These are phyloP conservation scores for Neolamprologus toae DNA, from an alignment of 2,113 vertebrate species.

Conservation along the genomic window DNA sequence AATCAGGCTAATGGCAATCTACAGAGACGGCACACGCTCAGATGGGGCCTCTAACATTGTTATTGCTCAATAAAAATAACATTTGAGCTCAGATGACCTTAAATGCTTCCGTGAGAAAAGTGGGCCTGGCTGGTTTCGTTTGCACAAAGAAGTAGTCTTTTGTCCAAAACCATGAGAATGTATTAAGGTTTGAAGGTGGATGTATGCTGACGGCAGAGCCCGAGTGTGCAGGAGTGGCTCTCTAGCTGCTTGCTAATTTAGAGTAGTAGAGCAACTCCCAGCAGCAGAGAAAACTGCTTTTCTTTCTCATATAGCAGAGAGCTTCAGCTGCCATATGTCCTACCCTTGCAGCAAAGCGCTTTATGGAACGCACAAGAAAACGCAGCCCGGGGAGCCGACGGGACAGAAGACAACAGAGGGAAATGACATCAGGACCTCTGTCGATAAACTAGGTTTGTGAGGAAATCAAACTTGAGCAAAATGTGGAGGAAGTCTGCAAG, in stretches of 20 bases:
- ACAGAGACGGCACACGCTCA: slow-evolving; percentile 6
- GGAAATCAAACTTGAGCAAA: not conserved
- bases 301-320: slow-evolving; percentile 1
- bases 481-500: not conserved
- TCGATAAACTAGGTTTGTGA: not conserved
- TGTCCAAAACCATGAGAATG: not conserved
- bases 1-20: slow-evolving; percentile 44
- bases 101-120: not conserved
- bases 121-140: not conserved
- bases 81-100: slow-evolving; percentile 19
- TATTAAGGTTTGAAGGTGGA: not conserved
- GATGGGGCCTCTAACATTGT: slow-evolving; percentile 10
- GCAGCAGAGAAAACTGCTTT: slow-evolving; percentile 28
- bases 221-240: not conserved
- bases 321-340: slow-evolving; percentile 23
- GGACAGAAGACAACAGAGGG: not conserved
- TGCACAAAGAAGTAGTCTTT: not conserved
- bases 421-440: not conserved
- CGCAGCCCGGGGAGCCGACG: not conserved
- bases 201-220: not conserved
- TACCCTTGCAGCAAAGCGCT: not conserved
- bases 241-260: slow-evolving; percentile 37
- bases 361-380: not conserved
- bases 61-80: slow-evolving; percentile 39
- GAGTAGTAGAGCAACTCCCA: slow-evolving; percentile 27